A percentile compares a stretch with the other conserved stretches of the same genome.
phyloP scores from a whole-genome alignment of 35 echinoderm and acorn worm species.

The Heliocidaris erythrogramma region DNA sequence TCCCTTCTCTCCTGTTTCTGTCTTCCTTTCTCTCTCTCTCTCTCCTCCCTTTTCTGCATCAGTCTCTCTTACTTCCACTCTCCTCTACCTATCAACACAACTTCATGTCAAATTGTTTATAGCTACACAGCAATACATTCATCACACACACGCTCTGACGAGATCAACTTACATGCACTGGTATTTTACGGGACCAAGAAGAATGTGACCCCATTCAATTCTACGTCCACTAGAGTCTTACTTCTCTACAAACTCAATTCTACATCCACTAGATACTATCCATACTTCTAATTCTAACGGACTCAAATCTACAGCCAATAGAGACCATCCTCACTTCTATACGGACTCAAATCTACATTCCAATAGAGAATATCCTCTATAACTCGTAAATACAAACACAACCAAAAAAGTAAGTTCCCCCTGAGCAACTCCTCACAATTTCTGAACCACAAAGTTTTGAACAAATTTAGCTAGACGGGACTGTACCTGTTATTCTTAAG shows the following conservation, averaged over 20 bases:
- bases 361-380: not conserved
- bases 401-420: no score
- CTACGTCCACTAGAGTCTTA: not conserved
- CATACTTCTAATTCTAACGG: not conserved
- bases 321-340: not conserved
- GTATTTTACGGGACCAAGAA: conserved; percentile 30
- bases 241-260: not conserved
- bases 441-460: no score
- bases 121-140: conserved; percentile 37
- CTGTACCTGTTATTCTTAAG: no score
- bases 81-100: not conserved
- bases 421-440: no score
- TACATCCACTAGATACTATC: not conserved
- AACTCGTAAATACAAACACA: not conserved
- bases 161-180: conserved; percentile 26
- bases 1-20: not conserved
- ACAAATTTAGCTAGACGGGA: no score
- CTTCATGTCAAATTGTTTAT: conserved; percentile 40
- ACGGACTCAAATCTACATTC: not conserved
- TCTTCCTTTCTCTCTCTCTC: not conserved
- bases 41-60: not conserved
- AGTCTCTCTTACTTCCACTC: not conserved
- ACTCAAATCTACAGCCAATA: not conserved
- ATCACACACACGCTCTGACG: conserved; percentile 30
- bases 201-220: conserved; percentile 43